Conservation (phyloP, 1,140 invertebrate species). For the Matsumurasca onukii region DNA sequence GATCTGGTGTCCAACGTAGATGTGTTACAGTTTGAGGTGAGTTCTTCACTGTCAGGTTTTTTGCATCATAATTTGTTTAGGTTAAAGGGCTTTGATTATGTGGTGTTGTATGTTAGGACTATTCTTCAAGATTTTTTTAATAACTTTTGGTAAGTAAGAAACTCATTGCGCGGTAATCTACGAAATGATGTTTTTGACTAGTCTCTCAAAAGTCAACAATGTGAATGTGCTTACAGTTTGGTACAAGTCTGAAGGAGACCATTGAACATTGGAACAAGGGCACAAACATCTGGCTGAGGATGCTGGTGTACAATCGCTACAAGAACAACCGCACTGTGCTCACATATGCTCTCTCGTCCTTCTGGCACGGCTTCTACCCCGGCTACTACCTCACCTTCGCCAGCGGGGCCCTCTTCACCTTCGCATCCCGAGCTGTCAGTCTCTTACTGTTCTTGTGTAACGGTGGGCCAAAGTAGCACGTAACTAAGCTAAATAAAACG, state of each 20-base stretch:
- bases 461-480: too few relatives aligned
- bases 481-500: too few relatives aligned
- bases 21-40: conserved; percentile 86
- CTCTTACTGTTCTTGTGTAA: too few relatives aligned
- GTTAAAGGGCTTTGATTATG: too few relatives aligned
- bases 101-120: too few relatives aligned
- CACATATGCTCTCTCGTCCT: conserved; percentile 85
- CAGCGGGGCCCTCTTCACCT: conserved; percentile 82
- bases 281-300: conserved; percentile 86
- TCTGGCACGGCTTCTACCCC: conserved; percentile 98
- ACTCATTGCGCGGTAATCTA: too few relatives aligned
- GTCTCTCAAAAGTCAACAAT: too few relatives aligned
- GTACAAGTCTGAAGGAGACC: conserved; percentile 75
- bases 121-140: too few relatives aligned
- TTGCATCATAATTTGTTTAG: too few relatives aligned
- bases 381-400: conserved; percentile 97
- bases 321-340: conserved; percentile 61
- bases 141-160: too few relatives aligned
- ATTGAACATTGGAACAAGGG: conserved; percentile 90
- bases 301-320: conserved; percentile 81
- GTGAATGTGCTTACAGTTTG: conserved; percentile 57
- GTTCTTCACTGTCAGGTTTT: too few relatives aligned
- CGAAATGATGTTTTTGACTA: too few relatives aligned
- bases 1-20: conserved; percentile 90
- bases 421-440: conserved; percentile 75